Evolutionary conservation across 1,140 invertebrate genomes (phyloP), one percentile per base, ranked within the genome.

Genomic region (Homalodisca vitripennis): DNA sequence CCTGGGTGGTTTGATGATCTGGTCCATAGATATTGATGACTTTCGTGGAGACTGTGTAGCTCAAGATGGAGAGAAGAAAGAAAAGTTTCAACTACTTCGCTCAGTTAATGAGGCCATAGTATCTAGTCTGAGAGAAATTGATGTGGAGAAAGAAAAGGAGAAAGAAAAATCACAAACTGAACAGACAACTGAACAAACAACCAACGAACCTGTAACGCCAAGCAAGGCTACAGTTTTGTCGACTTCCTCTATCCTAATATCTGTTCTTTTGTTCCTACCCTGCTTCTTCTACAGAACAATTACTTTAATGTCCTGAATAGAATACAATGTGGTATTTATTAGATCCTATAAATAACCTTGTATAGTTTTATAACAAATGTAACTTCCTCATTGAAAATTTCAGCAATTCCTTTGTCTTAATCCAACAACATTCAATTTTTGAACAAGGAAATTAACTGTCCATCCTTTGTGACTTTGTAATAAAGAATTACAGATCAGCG

Each of bases 21-120:
- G 82, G 81, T 78, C 83, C 2, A 85, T 91, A 46, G 90, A 92
- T 73, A 91, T 88, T 0, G 89, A 92, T 70, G 89, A 92, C 75
- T 92, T 92, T 75, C 79, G 79, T 1, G 91, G 89, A 0, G 81
- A 83, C 30, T 92, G 90, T 73, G 73, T 22, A 3, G 17, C 41
- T 13, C 27, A 30, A 6, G 41, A 66, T 6, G 41, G 34, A 27
- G 22, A 64, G 14, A 14, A 32, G n/a, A 24, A 63, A 53, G 30
- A 62, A 24, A 34, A 32, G 24, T 68, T 55, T 30, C 53, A 53
- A 20, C 53, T 68, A 22, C 12, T 68, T 2, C 31, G 55, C n/a
- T 24, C 27, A 20, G 27, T 68, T 12, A 47, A 34, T 20, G 34
- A 30, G 26, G 53, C 67, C 10, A 68, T 68, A 22, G 32, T 24